Percentiles rank a stretch among this genome's conserved stretches.
phyloP scores from a whole-genome alignment of 2,113 vertebrate genomes.

The Numenius arquata region DNA sequence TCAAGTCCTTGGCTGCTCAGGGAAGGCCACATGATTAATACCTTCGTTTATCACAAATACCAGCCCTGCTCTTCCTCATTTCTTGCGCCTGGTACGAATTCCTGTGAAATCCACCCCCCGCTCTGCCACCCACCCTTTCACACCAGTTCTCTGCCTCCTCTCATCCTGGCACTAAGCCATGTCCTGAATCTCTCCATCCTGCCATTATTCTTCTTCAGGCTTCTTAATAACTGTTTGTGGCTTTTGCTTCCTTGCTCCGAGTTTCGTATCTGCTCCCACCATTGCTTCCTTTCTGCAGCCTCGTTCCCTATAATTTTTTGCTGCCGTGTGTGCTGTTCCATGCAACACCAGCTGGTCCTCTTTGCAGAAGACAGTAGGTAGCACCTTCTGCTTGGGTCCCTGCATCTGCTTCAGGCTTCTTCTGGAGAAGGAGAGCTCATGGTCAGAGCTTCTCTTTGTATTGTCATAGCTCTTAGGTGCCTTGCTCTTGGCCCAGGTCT shows the following conservation, averaged over 20 bases:
- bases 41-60: neutral
- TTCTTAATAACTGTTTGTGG: neutral
- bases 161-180: neutral
- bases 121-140: neutral
- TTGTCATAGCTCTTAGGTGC: neutral
- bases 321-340: accelerated
- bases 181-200: neutral
- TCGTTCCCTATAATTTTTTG: neutral
- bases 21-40: neutral
- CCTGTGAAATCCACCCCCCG: neutral
- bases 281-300: neutral
- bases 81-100: neutral
- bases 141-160: neutral
- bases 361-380: neutral
- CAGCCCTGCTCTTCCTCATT: neutral
- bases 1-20: neutral
- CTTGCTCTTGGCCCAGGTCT: neutral
- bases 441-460: neutral
- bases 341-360: neutral
- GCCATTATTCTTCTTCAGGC: neutral
- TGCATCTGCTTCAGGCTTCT: neutral
- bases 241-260: neutral
- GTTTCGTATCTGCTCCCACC: neutral
- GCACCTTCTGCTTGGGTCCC: neutral
- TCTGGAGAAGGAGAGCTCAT: neutral